Percentiles rank a stretch among this genome's conserved stretches.
Conservation (phyloP, 1,140 invertebrate genomes). For the Lepidurus arcticus region DNA sequence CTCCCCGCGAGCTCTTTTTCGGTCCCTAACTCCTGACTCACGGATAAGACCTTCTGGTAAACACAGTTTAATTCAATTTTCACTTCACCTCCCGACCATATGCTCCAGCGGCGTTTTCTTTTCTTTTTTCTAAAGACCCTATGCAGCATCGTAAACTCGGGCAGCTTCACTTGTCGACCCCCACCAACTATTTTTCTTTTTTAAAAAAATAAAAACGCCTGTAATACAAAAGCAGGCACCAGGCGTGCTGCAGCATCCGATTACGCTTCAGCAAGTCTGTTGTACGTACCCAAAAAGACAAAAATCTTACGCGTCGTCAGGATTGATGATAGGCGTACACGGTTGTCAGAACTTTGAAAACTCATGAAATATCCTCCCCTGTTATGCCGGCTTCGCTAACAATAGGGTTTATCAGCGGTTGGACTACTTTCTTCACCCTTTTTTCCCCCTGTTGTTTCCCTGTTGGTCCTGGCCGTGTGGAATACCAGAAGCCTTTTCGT, state of each 20-base stretch:
- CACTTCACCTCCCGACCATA: constrained; percentile 14
- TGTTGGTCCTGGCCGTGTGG: neutral
- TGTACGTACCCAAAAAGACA: neutral
- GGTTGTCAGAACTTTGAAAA: constrained; percentile 16
- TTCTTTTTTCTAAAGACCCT: neutral
- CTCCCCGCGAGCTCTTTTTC: neutral
- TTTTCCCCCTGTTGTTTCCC: neutral
- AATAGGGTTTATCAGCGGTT: neutral
- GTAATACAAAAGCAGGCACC: neutral
- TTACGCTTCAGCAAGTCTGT: neutral
- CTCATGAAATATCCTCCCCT: neutral
- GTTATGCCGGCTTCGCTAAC: neutral
- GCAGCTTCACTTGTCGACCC: too few species aligned
- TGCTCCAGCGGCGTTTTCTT: neutral
- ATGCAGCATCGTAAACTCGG: too few species aligned
- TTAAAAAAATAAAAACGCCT: neutral
- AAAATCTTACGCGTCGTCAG: neutral
- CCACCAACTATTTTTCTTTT: neutral
- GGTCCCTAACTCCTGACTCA: constrained; percentile 13
- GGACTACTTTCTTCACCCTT: neutral
- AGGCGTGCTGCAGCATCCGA: constrained; percentile 1
- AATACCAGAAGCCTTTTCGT: neutral
- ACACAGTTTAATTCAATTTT: constrained; percentile 22
- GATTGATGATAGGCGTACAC: constrained; percentile 17
- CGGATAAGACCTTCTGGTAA: constrained; percentile 10